phyloP scores from a whole-genome alignment of 2,888 invertebrate genomes.

The Melinaea marsaeus region DNA sequence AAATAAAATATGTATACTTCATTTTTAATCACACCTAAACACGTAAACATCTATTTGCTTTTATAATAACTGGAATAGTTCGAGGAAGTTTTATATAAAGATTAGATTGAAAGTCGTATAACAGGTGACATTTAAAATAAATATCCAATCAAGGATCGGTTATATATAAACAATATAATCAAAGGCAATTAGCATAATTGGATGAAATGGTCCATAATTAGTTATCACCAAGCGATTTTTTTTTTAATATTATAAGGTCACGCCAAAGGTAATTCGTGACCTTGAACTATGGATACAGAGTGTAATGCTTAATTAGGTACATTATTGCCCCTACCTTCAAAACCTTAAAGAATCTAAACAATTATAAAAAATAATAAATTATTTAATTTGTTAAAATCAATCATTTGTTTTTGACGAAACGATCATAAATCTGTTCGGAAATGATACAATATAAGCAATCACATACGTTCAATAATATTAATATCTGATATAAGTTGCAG shows the following conservation, averaged over 20 bases:
- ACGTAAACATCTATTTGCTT: too few species aligned
- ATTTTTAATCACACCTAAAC: too few species aligned
- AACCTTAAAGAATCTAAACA: background rate
- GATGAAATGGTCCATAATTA: slow-evolving; percentile 26
- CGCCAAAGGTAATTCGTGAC: slow-evolving; percentile 35
- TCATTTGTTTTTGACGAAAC: background rate
- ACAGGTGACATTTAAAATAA: slow-evolving; percentile 25
- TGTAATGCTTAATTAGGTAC: background rate
- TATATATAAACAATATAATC: slow-evolving; percentile 25
- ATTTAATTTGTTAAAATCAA: slow-evolving; percentile 1
- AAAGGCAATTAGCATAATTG: slow-evolving; percentile 28
- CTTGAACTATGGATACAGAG: slow-evolving; percentile 41
- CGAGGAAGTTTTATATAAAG: slow-evolving; percentile 11
- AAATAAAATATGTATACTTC: too few species aligned
- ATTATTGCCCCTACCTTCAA: background rate
- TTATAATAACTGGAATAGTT: too few species aligned
- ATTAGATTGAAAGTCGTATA: slow-evolving; percentile 25
- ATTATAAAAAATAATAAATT: background rate
- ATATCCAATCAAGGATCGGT: slow-evolving; percentile 18
- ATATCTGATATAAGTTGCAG: slow-evolving; percentile 50
- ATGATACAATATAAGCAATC: background rate
- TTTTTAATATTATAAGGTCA: slow-evolving; percentile 1
- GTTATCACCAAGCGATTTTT: background rate
- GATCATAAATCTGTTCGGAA: slow-evolving; percentile 1
- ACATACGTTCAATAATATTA: slow-evolving; percentile 37